phyloP scores from a whole-genome alignment of 2,888 invertebrate species.

The Agrotis puta region DNA sequence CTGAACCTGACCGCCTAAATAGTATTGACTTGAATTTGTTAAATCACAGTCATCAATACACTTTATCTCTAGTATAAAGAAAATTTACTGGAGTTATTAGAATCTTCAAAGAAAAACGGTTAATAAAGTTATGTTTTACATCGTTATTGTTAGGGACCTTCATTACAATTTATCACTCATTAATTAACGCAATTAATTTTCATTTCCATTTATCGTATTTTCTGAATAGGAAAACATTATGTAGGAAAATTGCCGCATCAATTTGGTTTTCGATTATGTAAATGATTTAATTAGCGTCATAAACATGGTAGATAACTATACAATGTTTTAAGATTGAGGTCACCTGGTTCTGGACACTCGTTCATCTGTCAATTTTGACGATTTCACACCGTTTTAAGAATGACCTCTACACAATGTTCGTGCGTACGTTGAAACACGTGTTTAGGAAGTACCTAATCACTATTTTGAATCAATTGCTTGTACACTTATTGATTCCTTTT shows the following conservation, averaged over 20 bases:
- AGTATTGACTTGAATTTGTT: neutral
- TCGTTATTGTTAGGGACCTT: neutral
- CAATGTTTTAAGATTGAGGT: constrained; percentile 5
- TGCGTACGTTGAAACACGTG: constrained; percentile 1
- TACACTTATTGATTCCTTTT: neutral
- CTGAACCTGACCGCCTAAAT: neutral
- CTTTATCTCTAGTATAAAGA: neutral
- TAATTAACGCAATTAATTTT: neutral
- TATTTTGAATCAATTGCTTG: constrained; percentile 8
- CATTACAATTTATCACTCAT: neutral
- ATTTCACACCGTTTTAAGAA: neutral
- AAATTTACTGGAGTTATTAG: neutral
- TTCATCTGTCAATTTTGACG: neutral
- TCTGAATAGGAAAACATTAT: neutral
- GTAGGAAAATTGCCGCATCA: neutral
- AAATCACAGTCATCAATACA: too few species aligned
- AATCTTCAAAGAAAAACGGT: neutral
- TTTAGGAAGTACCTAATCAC: neutral
- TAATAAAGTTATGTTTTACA: neutral
- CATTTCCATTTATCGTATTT: constrained; percentile 4
- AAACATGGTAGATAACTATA: neutral
- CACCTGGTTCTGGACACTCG: constrained; percentile 17
- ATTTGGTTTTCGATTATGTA: neutral
- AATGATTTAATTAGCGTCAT: neutral
- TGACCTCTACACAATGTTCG: constrained; percentile 14